A percentile compares a stretch with the other conserved stretches of the same genome.
phyloP scores from a whole-genome alignment of 2,113 vertebrate species.

The Sprattus sprattus region DNA sequence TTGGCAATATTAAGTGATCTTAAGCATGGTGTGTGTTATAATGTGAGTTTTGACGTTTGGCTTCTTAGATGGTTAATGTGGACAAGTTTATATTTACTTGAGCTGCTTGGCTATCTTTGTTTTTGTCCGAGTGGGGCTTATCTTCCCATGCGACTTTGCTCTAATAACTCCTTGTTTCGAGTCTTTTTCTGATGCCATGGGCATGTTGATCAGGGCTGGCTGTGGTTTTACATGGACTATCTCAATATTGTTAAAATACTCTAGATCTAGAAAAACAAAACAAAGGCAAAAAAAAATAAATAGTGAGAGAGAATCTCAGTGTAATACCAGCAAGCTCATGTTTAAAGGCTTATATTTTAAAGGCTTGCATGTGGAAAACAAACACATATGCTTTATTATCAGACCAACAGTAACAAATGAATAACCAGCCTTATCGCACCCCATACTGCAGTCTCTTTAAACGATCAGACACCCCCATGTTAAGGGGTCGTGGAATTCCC shows the following conservation, averaged over 20 bases:
- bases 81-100: background rate
- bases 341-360: background rate
- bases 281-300: background rate
- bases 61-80: background rate
- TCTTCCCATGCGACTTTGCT: background rate
- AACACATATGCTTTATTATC: background rate
- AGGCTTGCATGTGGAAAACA: background rate
- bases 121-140: background rate
- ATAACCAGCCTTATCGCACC: background rate
- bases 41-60: background rate
- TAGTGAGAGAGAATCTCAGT: background rate
- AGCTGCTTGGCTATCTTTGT: background rate
- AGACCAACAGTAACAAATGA: background rate
- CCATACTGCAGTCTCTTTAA: constrained; percentile 14
- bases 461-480: constrained; percentile 21
- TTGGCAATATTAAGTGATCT: background rate
- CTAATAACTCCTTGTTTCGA: constrained; percentile 4
- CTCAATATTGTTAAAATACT: background rate
- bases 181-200: background rate
- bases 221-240: background rate
- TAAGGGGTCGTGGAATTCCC: constrained; percentile 34
- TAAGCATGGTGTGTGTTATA: background rate
- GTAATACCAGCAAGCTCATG: background rate
- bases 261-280: background rate
- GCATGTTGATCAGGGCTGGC: background rate